A percentile compares a stretch with the other conserved stretches of the same genome.
phyloP scores from a whole-genome alignment of 2,888 invertebrate genomes.

The Tortricodes alternella region DNA sequence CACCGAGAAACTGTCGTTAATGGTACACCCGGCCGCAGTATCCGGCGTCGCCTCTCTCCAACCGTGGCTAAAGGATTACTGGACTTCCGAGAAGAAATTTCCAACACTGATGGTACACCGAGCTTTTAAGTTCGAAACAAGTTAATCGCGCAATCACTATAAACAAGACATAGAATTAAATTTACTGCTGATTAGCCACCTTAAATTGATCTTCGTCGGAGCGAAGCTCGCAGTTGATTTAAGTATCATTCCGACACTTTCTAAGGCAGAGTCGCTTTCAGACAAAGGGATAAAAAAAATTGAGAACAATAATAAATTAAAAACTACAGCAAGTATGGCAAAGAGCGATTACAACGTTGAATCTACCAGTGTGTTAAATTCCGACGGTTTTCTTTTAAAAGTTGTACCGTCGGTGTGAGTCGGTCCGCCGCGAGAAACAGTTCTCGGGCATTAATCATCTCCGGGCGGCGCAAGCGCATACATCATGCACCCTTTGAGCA shows the following conservation, averaged over 20 bases:
- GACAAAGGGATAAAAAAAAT: conserved; percentile 44
- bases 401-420: conserved; percentile 45
- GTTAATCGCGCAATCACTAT: conserved; percentile 53
- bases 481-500: conserved; percentile 66
- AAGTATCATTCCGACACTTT: conserved; percentile 36
- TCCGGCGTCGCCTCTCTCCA: conserved; percentile 65
- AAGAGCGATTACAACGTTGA: conserved; percentile 40
- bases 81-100: conserved; percentile 61
- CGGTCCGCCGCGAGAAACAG: conserved; percentile 47
- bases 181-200: conserved; percentile 29
- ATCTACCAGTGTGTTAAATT: conserved; percentile 46
- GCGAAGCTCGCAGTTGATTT: conserved; percentile 48
- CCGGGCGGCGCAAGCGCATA: conserved; percentile 56
- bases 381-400: conserved; percentile 51
- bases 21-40: conserved; percentile 64
- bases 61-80: conserved; percentile 58
- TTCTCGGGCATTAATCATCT: conserved; percentile 66
- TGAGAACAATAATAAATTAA: conserved; percentile 40
- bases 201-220: conserved; percentile 45
- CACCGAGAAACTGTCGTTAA: conserved; percentile 77
- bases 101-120: too few species aligned
- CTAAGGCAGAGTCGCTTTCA: conserved; percentile 32
- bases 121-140: too few species aligned
- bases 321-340: conserved; percentile 41
- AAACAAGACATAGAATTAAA: conserved; percentile 51